phyloP scores from a whole-genome alignment of 2,797 vertebrate species.

The Oreochromis grahami region DNA sequence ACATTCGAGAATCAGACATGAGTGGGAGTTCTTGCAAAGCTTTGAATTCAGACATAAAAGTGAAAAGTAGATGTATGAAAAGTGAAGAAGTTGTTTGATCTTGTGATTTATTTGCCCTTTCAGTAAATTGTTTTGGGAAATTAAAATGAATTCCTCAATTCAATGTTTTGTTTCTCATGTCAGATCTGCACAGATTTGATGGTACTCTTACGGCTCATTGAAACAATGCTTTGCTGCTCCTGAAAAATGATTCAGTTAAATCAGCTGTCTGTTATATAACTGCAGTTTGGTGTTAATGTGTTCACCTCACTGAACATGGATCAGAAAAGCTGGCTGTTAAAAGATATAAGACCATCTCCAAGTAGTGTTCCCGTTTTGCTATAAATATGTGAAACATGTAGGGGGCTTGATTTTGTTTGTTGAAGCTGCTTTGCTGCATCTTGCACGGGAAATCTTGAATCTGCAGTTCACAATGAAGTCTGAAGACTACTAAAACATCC shows the following conservation, averaged over 20 bases:
- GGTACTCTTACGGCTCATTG: background rate
- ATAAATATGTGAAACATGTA: background rate
- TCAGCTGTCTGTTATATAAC: background rate
- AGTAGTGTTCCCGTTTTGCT: background rate
- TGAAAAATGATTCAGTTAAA: background rate
- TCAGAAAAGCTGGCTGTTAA: background rate
- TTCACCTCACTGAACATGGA: background rate
- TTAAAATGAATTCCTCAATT: slow-evolving; percentile 13
- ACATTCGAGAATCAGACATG: slow-evolving; percentile 49
- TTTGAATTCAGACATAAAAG: slow-evolving; percentile 70
- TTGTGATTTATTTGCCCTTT: slow-evolving; percentile 30
- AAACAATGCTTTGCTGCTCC: background rate
- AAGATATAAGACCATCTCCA: background rate
- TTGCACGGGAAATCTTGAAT: background rate
- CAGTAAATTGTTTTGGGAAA: slow-evolving; percentile 37
- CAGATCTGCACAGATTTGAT: background rate
- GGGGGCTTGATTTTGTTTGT: background rate
- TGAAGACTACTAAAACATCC: background rate
- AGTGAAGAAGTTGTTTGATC: slow-evolving; percentile 44
- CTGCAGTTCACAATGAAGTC: background rate
- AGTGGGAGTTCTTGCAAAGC: slow-evolving; percentile 56
- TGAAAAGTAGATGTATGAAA: slow-evolving; percentile 55
- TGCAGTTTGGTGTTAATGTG: background rate
- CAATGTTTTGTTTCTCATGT: slow-evolving; percentile 9
- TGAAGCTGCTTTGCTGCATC: background rate